Evolutionary conservation across 1,140 invertebrate genomes (phyloP).

Genomic region (Monochamus saltuarius): DNA sequence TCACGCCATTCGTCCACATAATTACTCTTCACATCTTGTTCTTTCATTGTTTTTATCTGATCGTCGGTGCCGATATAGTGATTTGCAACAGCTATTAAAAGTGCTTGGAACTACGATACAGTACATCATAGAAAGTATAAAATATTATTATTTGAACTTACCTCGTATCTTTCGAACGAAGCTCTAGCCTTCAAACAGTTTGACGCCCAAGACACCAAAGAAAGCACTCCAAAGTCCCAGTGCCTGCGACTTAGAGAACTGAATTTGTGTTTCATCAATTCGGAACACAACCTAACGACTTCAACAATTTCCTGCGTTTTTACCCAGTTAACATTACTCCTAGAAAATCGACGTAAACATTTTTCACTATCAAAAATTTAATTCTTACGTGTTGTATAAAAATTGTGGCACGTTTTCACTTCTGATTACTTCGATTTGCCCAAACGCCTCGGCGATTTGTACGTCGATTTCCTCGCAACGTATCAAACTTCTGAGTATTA

Average conservation of each 20-base stretch:
- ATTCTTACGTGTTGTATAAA: constrained; percentile 28
- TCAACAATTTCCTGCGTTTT: constrained; percentile 46
- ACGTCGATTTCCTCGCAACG: constrained; percentile 38
- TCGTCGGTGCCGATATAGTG: constrained; percentile 54
- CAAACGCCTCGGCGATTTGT: constrained; percentile 39
- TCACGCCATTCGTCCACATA: constrained; percentile 63
- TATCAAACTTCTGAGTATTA: constrained; percentile 36
- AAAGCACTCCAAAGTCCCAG: constrained; percentile 69
- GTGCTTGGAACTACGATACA: constrained; percentile 13
- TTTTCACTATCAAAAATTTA: constrained; percentile 9
- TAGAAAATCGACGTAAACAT: constrained; percentile 36
- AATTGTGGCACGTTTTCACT: constrained; percentile 28
- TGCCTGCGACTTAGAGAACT: constrained; percentile 52
- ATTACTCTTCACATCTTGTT: constrained; percentile 51
- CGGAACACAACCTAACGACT: constrained; percentile 50
- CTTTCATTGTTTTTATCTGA: constrained; percentile 54
- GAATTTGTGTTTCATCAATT: constrained; percentile 48
- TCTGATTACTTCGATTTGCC: constrained; percentile 34
- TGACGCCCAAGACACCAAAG: constrained; percentile 62
- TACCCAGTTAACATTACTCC: constrained; percentile 50
- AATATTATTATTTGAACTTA: constrained; percentile 14
- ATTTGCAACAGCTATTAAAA: constrained; percentile 53
- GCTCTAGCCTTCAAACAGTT: constrained; percentile 41
- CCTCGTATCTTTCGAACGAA: constrained; percentile 31
- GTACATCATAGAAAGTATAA: neutral